A percentile compares a stretch with the other conserved stretches of the same genome.
phyloP scores from a whole-genome alignment of 92 coral and sea anemone species.

The Porites cylindrica region DNA sequence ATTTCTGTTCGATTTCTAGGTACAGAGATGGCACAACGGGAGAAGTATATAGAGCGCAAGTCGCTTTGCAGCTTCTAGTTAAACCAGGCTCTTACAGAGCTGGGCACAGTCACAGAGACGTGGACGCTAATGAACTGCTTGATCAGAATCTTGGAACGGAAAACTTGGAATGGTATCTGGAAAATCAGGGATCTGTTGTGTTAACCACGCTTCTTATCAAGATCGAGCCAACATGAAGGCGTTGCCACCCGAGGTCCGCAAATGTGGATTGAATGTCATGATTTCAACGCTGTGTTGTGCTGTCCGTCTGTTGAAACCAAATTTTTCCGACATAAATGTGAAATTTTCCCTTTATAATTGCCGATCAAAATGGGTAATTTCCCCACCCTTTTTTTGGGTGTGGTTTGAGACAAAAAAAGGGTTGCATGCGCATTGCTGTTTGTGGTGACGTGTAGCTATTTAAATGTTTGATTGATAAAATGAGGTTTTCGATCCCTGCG shows the following conservation, averaged over 20 bases:
- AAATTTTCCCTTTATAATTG: no score
- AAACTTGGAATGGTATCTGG: constrained; percentile 86
- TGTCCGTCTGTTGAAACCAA: no score
- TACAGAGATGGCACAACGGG: constrained; percentile 91
- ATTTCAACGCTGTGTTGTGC: no score
- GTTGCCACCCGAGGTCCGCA: not conserved
- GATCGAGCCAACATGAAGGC: constrained; percentile 73
- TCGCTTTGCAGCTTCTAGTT: constrained; percentile 92
- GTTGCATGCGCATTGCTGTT: no score
- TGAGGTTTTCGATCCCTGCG: no score
- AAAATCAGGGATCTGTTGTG: constrained; percentile 75
- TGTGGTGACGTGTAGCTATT: no score
- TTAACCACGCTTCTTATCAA: constrained; percentile 77
- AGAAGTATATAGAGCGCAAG: constrained; percentile 79
- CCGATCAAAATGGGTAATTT: no score
- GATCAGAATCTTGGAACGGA: constrained; percentile 89
- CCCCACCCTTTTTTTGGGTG: no score
- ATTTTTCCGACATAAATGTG: no score
- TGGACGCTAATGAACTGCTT: constrained; percentile 77
- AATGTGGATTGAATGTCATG: not conserved
- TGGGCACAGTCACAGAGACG: constrained; percentile 66
- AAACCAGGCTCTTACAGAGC: constrained; percentile 91
- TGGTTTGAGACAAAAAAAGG: no score
- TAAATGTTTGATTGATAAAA: no score
- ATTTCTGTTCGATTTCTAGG: constrained; percentile 33